phyloP scores from a whole-genome alignment of 2,113 vertebrate genomes.

The Carassius auratus region DNA sequence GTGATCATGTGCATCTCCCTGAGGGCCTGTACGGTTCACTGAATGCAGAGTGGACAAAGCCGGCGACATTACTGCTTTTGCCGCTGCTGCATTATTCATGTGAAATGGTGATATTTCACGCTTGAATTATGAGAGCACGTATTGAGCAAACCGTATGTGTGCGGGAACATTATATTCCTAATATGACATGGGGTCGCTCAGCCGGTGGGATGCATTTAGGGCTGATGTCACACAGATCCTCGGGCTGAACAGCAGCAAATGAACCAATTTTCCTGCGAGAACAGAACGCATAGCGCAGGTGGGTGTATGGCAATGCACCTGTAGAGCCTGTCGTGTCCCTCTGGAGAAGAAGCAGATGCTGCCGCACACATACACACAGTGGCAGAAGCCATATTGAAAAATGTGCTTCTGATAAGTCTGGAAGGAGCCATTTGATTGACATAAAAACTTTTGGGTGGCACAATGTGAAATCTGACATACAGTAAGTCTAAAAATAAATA shows the following conservation, averaged over 20 bases:
- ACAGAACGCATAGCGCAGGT: slow-evolving; percentile 4
- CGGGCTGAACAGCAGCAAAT: slow-evolving; percentile 21
- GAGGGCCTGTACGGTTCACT: background rate
- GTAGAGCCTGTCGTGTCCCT: background rate
- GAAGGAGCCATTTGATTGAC: background rate
- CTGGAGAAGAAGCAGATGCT: background rate
- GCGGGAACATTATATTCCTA: slow-evolving; percentile 25
- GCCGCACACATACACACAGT: background rate
- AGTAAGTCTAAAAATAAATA: background rate
- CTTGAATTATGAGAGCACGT: slow-evolving; percentile 26
- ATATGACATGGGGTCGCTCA: slow-evolving; percentile 17
- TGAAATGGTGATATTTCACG: slow-evolving; percentile 42
- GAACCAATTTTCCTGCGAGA: slow-evolving; percentile 27
- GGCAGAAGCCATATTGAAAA: background rate
- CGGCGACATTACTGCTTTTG: slow-evolving; percentile 22
- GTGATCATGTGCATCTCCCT: slow-evolving; percentile 1
- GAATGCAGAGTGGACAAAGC: slow-evolving; percentile 28
- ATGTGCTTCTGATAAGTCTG: background rate
- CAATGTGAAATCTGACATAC: background rate
- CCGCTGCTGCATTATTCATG: slow-evolving; percentile 51
- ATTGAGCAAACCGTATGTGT: background rate
- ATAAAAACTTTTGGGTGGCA: background rate
- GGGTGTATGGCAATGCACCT: slow-evolving; percentile 31
- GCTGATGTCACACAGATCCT: slow-evolving; percentile 41
- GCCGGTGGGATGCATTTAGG: slow-evolving; percentile 30